Evolutionary conservation across 2,113 vertebrate species (phyloP).

Genomic region (Sminthopsis crassicaudata): DNA sequence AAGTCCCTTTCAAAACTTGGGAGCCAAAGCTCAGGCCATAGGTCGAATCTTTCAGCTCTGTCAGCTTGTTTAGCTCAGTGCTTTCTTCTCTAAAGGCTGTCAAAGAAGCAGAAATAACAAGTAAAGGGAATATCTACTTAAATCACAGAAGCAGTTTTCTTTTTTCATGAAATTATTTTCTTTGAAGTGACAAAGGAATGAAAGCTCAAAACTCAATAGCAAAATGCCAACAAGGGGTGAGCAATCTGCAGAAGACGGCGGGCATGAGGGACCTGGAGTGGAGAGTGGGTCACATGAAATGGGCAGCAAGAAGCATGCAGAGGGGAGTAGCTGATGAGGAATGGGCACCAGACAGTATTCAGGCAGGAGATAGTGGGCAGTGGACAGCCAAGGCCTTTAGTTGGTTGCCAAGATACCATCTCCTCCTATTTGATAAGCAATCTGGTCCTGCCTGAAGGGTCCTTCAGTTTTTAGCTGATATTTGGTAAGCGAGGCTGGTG

Average conservation of each 20-base stretch:
- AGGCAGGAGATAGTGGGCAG: neutral
- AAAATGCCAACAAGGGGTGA: neutral
- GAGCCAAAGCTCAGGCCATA: slow-evolving; percentile 23
- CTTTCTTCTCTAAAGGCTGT: slow-evolving; percentile 41
- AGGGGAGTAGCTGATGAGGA: neutral
- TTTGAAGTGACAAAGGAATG: slow-evolving; percentile 12
- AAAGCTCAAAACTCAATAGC: neutral
- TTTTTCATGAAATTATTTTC: slow-evolving; percentile 33
- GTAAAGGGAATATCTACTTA: slow-evolving; percentile 35
- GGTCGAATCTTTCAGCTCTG: slow-evolving; percentile 64
- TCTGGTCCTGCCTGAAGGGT: slow-evolving; percentile 15
- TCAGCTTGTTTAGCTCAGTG: slow-evolving; percentile 29
- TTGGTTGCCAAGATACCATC: slow-evolving; percentile 6
- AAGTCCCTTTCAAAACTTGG: neutral
- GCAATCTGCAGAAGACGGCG: neutral
- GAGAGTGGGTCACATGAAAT: no score
- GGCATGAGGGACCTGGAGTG: neutral
- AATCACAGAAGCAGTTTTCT: slow-evolving; percentile 32
- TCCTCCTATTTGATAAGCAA: slow-evolving; percentile 37
- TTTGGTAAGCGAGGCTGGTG: slow-evolving; percentile 33
- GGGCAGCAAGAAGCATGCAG: neutral
- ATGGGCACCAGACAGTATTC: slow-evolving; percentile 33
- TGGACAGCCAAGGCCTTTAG: neutral
- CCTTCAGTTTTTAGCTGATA: slow-evolving; percentile 30
- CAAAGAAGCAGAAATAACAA: slow-evolving; percentile 56